A percentile compares a stretch with the other conserved stretches of the same genome.
Conservation (phyloP, 2,888 invertebrate species). For the Pandemis cinnamomeana region DNA sequence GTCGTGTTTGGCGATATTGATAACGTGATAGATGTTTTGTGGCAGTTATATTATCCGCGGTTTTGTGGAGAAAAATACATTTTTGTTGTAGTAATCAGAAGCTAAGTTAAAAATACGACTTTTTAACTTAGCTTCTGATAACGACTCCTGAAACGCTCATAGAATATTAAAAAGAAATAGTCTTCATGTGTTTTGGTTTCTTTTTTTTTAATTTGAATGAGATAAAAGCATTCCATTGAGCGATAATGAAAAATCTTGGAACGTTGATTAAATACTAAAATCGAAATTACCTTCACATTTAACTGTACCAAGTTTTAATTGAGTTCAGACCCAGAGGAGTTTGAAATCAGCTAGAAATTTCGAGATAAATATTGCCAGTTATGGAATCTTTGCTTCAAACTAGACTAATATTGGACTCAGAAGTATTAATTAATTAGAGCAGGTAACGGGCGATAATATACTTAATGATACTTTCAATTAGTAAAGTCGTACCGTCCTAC, state of each 20-base stretch:
- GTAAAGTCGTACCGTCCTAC: too few relatives aligned
- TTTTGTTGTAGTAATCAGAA: too few relatives aligned
- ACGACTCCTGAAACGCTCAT: too few relatives aligned
- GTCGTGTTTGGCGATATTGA: conserved; percentile 35
- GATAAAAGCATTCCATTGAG: neutral
- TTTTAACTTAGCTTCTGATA: too few relatives aligned
- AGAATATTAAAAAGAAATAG: too few relatives aligned
- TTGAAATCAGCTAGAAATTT: conserved; percentile 17
- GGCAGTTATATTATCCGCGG: conserved; percentile 4
- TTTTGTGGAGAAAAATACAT: neutral
- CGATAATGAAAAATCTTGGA: neutral
- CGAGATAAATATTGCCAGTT: conserved; percentile 8
- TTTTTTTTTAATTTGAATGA: neutral
- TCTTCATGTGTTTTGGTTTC: too few relatives aligned
- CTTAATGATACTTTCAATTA: too few relatives aligned
- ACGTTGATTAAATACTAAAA: conserved; percentile 11
- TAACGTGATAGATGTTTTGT: conserved; percentile 30
- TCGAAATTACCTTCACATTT: conserved; percentile 16
- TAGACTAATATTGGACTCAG: neutral
- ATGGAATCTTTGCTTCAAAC: neutral
- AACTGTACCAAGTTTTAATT: conserved; percentile 30
- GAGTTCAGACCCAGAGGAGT: conserved; percentile 10
- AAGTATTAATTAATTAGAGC: too few relatives aligned
- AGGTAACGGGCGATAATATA: too few relatives aligned
- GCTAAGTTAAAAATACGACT: too few relatives aligned